Evolutionary conservation across 2,113 vertebrate species (phyloP), one percentile per base, ranked within the genome.

Genomic region (Pristiophorus japonicus): DNA sequence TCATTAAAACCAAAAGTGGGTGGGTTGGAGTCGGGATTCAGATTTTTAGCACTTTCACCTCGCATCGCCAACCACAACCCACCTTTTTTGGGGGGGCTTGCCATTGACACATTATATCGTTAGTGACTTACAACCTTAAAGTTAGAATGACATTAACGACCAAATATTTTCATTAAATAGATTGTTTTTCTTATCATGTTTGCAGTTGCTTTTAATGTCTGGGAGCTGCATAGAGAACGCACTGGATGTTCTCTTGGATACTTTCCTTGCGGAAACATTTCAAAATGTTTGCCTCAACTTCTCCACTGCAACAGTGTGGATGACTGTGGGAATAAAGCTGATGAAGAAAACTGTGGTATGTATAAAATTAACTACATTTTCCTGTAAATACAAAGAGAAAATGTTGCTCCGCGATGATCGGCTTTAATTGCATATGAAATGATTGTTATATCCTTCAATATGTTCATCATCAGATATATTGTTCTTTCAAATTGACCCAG

Each of bases 341-440:
- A 99, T 0, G 99, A 99, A 97, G 98, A 99, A 67, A 98, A 98
- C 97, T 99, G 99, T 14, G 99, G 99, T 99, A 97, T 38, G 98
- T 97, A n/a, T 62, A 85, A 75, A 55, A 55, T 55, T 84, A 88
- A 62, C 24, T 59, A 55, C 55, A 30, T 90, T 59, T 34, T 90
- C 51, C 22, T 27, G 47, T 55, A 34, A 55, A 75, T 75, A 75
- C 24, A 27, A 30, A 90, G 24, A 59, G 87, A 30, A 90, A 16
- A 34, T 3, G 34, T 34, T 55, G 10, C 12, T 55, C 30, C 55
- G 11, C 59, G 12, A 90, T 55, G 47, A 16, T 8, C 2, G 59
- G 51, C 11, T 90, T 90, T 59, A 55, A 27, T 51, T 59, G 11
- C 87, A 88, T 55, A 55, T 51, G 51, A 85, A 42, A 85, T 85